Percentiles rank a stretch among this genome's conserved stretches.
These are phyloP conservation scores for Hartigia nigra DNA, from an alignment of 2,888 invertebrate genomes.

Conservation along the genomic window DNA sequence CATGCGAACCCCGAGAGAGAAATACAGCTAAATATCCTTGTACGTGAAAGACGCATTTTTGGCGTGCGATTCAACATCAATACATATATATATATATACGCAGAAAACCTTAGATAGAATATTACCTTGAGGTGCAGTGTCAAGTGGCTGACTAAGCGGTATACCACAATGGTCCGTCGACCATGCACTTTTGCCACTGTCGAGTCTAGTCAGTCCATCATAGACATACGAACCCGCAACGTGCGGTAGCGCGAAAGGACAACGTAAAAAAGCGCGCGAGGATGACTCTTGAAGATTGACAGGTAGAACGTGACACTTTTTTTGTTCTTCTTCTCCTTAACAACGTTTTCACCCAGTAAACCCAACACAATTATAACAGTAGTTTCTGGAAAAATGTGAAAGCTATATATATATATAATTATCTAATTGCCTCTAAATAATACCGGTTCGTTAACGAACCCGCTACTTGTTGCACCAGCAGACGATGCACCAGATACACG, in stretches of 20 bases:
- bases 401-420: not conserved
- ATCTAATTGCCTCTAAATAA: not conserved
- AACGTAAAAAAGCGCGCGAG: not conserved
- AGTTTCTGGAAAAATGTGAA: not conserved
- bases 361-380: not conserved
- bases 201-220: slow-evolving; percentile 34
- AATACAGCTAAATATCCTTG: not conserved
- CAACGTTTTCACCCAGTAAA: not conserved
- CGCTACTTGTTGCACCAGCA: not conserved
- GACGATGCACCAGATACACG: not conserved
- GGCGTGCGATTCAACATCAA: not conserved
- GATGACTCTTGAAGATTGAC: not conserved
- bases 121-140: slow-evolving; percentile 51
- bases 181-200: slow-evolving; percentile 46
- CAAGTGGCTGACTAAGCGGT: slow-evolving; percentile 54
- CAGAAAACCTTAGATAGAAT: slow-evolving; percentile 24
- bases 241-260: not conserved
- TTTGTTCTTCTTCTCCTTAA: not conserved
- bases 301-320: not conserved
- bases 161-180: slow-evolving; percentile 42
- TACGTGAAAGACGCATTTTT: not conserved
- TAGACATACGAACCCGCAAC: slow-evolving; percentile 17
- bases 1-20: not conserved
- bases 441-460: not conserved
- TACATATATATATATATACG: no score